Evolutionary conservation across 1,140 invertebrate species (phyloP).

Genomic region (Grapholita molesta): DNA sequence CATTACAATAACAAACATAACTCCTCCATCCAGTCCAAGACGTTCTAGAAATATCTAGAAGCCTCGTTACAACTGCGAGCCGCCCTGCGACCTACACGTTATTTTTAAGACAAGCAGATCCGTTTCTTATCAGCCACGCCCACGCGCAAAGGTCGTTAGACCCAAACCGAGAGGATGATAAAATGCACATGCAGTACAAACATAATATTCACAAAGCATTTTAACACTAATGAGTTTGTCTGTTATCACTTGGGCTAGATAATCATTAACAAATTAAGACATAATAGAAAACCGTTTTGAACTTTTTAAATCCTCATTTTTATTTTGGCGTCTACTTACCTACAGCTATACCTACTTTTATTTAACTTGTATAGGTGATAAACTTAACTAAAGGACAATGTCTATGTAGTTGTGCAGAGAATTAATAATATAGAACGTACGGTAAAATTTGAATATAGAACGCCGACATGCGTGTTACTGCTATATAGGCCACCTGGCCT

Average conservation of each 20-base stretch:
- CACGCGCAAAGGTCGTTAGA: slow-evolving; percentile 1
- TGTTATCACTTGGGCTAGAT: neutral
- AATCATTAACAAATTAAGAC: too few species aligned
- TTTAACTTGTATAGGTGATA: too few species aligned
- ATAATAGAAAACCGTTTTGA: too few species aligned
- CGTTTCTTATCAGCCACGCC: slow-evolving; percentile 14
- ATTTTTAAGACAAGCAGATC: neutral
- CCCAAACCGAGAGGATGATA: slow-evolving; percentile 2
- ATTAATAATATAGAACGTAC: too few species aligned
- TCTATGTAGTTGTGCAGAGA: too few species aligned
- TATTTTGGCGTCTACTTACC: too few species aligned
- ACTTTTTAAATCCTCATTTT: too few species aligned
- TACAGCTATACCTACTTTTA: too few species aligned
- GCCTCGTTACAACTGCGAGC: neutral
- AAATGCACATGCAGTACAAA: neutral
- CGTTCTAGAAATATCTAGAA: neutral
- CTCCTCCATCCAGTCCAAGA: neutral
- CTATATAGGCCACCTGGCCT: too few species aligned
- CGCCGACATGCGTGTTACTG: too few species aligned
- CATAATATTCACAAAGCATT: neutral
- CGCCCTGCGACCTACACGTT: neutral
- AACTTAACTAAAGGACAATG: too few species aligned
- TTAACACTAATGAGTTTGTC: neutral
- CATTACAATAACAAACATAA: neutral
- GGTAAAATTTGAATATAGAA: too few species aligned